Evolutionary conservation across 2,888 invertebrate genomes (phyloP).

Genomic region (Loripinus fragilis): DNA sequence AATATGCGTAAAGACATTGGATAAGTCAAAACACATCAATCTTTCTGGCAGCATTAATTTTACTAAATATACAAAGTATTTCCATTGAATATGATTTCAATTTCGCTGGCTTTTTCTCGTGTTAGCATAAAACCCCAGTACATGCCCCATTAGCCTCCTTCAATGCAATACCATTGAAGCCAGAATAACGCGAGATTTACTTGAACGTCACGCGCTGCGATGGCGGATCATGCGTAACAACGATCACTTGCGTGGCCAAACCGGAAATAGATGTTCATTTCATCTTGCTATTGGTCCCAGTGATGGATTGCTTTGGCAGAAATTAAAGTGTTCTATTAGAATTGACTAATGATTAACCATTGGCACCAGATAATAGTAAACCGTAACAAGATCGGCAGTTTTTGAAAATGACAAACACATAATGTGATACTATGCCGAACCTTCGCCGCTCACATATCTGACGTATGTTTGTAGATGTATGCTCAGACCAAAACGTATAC

Average conservation of each 20-base stretch:
- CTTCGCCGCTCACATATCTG: no score
- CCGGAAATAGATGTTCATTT: conserved; percentile 17
- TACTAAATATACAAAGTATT: conserved; percentile 19
- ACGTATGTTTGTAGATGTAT: no score
- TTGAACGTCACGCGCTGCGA: conserved; percentile 19
- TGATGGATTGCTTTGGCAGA: conserved; percentile 1
- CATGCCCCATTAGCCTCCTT: conserved; percentile 8
- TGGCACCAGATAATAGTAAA: no score
- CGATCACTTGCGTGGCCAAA: conserved; percentile 13
- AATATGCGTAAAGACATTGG: conserved; percentile 15
- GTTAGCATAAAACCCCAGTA: conserved; percentile 9
- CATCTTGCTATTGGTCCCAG: background rate
- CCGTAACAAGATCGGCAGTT: no score
- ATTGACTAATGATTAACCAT: background rate
- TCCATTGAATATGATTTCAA: conserved; percentile 2
- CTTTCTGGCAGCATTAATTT: conserved; percentile 10
- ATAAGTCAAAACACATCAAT: conserved; percentile 17
- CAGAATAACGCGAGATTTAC: conserved; percentile 16
- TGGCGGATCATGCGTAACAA: conserved; percentile 10
- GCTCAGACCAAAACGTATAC: no score
- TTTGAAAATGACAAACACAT: no score
- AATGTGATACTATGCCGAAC: no score
- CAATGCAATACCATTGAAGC: conserved; percentile 1
- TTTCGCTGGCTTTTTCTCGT: conserved; percentile 14
- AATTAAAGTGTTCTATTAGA: conserved; percentile 4